Evolutionary conservation across 2,113 vertebrate species (phyloP).

Genomic region (Ceuthmochares aereus): DNA sequence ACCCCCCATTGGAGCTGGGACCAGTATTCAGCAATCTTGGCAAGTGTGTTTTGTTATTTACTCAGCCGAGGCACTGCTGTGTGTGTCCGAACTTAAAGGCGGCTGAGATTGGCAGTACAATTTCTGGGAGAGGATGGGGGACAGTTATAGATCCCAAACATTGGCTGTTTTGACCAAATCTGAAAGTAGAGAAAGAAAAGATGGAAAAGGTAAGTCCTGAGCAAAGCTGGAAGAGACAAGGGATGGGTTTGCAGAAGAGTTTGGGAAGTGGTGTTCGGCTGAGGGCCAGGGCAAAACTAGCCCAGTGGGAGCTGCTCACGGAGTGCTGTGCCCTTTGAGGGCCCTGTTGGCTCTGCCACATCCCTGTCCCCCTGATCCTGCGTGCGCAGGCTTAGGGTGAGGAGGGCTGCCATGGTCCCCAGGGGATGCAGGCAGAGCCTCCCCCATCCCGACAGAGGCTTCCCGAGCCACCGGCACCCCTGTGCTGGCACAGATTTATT

Average conservation of each 20-base stretch:
- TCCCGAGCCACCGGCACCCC: not conserved
- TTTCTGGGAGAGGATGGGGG: not conserved
- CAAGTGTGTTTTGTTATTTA: not conserved
- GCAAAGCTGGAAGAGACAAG: not conserved
- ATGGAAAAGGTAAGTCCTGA: not conserved
- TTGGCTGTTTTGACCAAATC: not conserved
- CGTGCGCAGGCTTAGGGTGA: accelerated
- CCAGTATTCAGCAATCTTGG: not conserved
- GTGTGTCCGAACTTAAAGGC: not conserved
- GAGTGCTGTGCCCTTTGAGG: not conserved
- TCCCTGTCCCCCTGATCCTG: not conserved
- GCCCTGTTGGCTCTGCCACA: not conserved
- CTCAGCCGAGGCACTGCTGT: not conserved
- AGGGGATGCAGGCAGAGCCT: not conserved
- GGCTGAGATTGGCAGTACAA: not conserved
- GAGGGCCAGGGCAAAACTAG: not conserved
- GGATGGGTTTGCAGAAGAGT: not conserved
- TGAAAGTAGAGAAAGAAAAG: not conserved
- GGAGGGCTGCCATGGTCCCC: accelerated
- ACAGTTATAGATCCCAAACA: not conserved
- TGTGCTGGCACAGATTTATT: not conserved
- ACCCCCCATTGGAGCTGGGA: accelerated
- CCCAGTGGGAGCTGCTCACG: accelerated
- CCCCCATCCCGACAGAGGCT: not conserved
- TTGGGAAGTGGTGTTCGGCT: not conserved